Base-by-base conservation (phyloP, 1,140 invertebrate genomes). In the Listronotus oregonensis region DNA sequence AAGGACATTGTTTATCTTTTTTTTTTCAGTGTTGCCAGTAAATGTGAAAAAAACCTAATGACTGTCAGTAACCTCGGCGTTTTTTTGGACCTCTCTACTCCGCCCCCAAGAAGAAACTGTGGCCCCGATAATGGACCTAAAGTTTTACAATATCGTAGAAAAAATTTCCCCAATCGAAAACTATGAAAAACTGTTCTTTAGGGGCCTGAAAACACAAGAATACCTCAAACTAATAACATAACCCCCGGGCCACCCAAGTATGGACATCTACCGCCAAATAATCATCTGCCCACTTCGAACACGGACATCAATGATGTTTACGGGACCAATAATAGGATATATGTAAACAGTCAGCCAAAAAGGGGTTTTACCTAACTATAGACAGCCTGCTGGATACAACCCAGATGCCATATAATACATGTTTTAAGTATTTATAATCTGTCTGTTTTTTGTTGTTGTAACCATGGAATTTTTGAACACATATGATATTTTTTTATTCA, bases 121-220 rank as follows among this genome's bases (percentile, higher is more conserved):
- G 51, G 95, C 96, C 37, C 94, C 96, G 70, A 98, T 99, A 74
- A 91, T 98, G 86, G 95, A 99, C 78, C 95, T 98, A 59, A 99
- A 99, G 82, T 99, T 98, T 85, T 96, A 94, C 79, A 98, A 98
- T 82, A 92, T 98, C 71, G 93, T 98, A 49, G 94, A 98, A 27
- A 96, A 98, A 82, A 94, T 98, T n/a, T n/a, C n/a, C 75, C 84
- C 98, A 37, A 95, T 98, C 62, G 92, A 95, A 71, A 91, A 98
- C 81, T 96, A 89, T 82, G 87, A 92, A 46, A 87, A 88, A 81
- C 90, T 97, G 75, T 85, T 87, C 72, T 82, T 83, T 67, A 82
- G 78, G 79, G 82, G 64, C 82, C 83, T 0, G 80, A 79, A 14
- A 69, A 50, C 10, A 50, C 54, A 40, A 8, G 59, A 62, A 11